These are phyloP conservation scores for Pogonocherus hispidulus DNA, from an alignment of 2,888 invertebrate species.

Conservation along the genomic window DNA sequence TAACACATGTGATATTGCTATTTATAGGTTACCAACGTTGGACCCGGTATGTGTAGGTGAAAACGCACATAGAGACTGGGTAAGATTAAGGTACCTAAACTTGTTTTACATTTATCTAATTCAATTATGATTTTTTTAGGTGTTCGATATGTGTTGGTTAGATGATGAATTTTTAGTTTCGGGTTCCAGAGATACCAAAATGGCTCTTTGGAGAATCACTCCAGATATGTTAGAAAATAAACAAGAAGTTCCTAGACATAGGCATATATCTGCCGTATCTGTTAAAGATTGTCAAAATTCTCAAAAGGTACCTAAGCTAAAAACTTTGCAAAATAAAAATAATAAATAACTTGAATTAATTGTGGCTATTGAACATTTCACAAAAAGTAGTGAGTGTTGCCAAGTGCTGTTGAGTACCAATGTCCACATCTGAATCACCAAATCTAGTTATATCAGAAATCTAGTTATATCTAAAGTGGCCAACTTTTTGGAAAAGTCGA, in stretches of 20 bases:
- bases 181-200: conserved; percentile 91
- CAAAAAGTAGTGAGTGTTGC: no score
- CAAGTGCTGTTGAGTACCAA: no score
- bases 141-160: conserved; percentile 93
- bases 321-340: no score
- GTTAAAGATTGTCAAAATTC: conserved; percentile 86
- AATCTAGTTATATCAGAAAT: no score
- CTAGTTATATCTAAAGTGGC: no score
- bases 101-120: no score
- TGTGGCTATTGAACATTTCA: no score
- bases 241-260: conserved; percentile 70
- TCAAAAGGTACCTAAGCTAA: conserved; percentile 70
- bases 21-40: conserved; percentile 91
- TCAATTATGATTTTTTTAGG: conserved; percentile 61
- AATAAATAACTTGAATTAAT: no score
- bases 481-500: no score
- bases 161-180: conserved; percentile 96
- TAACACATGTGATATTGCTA: conserved; percentile 93
- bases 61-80: conserved; percentile 92
- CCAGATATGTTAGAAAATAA: conserved; percentile 66
- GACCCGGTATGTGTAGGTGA: conserved; percentile 96
- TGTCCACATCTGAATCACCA: no score
- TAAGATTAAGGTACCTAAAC: conserved; percentile 67
- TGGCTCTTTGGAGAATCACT: conserved; percentile 90
- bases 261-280: conserved; percentile 77